phyloP scores from a whole-genome alignment of 1,140 invertebrate species.

The Dinoponera quadriceps region DNA sequence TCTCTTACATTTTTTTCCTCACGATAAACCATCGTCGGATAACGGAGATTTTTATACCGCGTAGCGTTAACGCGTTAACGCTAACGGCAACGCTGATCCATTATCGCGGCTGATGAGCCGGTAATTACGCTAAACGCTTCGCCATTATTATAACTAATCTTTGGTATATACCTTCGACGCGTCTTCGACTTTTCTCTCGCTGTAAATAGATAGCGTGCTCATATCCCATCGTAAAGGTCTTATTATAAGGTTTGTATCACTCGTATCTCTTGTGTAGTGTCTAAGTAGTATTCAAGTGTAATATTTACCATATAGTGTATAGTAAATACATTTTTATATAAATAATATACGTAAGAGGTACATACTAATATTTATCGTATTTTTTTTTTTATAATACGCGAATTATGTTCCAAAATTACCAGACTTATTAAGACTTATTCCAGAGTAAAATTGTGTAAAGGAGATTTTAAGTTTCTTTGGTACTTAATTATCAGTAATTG shows the following conservation, averaged over 20 bases:
- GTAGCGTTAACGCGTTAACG: constrained; percentile 9
- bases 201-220: background rate
- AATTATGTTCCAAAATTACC: too few relatives aligned
- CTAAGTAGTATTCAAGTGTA: too few relatives aligned
- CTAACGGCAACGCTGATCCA: background rate
- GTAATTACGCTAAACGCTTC: constrained; percentile 34
- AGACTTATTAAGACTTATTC: too few relatives aligned
- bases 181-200: constrained; percentile 9
- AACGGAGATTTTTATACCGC: constrained; percentile 28
- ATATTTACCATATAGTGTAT: background rate
- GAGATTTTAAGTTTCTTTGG: too few relatives aligned
- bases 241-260: background rate
- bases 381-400: too few relatives aligned
- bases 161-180: constrained; percentile 3
- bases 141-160: constrained; percentile 21
- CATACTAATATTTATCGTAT: background rate
- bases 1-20: background rate
- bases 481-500: too few relatives aligned
- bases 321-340: background rate
- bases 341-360: background rate
- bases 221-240: background rate
- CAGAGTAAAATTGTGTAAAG: too few relatives aligned
- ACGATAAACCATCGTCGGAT: background rate
- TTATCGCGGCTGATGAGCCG: constrained; percentile 22
- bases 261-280: too few relatives aligned